Conservation (phyloP, 2,797 vertebrate species). For the Anas flavirostris region DNA sequence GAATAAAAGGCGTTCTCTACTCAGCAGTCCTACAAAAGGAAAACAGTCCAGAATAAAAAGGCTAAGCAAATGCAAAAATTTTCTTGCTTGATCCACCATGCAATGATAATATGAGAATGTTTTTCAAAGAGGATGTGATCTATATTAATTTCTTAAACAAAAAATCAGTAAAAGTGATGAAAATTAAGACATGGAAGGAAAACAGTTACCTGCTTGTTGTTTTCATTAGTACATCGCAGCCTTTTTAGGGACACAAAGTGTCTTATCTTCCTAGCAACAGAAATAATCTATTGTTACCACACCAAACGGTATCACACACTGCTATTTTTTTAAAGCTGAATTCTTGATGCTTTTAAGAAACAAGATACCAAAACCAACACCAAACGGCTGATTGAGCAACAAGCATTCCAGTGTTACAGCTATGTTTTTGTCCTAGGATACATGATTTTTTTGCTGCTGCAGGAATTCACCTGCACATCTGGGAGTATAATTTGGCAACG, state of each 20-base stretch:
- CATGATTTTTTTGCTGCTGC: background rate
- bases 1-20: background rate
- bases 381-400: background rate
- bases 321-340: background rate
- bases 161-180: background rate
- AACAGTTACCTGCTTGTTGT: conserved; percentile 89
- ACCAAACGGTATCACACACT: background rate
- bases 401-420: accelerated
- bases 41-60: background rate
- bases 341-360: background rate
- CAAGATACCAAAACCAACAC: background rate
- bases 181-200: background rate
- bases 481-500: background rate
- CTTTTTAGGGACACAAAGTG: conserved; percentile 96
- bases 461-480: background rate
- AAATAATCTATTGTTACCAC: conserved; percentile 70
- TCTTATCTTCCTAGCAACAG: conserved; percentile 90
- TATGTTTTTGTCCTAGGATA: background rate
- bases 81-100: background rate
- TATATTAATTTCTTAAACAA: background rate
- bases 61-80: background rate
- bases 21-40: background rate
- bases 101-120: background rate
- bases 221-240: conserved; percentile 85
- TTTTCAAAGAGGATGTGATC: background rate